Evolutionary conservation across 2,797 vertebrate genomes (phyloP).

Genomic region (Delichon dasypus): DNA sequence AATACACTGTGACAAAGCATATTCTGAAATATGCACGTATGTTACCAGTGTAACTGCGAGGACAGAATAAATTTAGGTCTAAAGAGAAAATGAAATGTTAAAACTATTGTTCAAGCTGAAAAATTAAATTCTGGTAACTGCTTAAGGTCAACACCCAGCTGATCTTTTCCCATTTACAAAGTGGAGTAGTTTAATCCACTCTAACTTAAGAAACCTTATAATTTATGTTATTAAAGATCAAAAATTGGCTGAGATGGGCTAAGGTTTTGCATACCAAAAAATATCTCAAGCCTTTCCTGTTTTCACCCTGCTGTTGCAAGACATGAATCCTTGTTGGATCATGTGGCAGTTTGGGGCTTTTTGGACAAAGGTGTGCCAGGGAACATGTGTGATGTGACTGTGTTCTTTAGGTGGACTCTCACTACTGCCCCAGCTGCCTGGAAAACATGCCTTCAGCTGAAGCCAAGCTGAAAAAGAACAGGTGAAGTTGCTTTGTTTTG

Average conservation of each 20-base stretch:
- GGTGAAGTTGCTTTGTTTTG: constrained; percentile 73
- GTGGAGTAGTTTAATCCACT: background rate
- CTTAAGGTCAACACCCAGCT: background rate
- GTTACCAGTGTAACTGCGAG: background rate
- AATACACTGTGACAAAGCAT: background rate
- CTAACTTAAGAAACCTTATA: background rate
- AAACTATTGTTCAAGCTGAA: background rate
- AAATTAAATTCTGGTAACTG: background rate
- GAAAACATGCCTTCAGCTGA: constrained; percentile 99
- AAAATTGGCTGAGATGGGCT: background rate
- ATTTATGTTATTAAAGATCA: background rate
- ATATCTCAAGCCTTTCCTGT: background rate
- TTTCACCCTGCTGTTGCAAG: background rate
- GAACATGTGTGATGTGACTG: background rate
- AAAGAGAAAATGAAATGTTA: background rate
- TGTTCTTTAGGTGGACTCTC: constrained; percentile 90
- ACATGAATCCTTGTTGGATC: background rate
- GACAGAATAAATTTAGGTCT: background rate
- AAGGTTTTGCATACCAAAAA: background rate
- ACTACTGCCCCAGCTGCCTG: constrained; percentile 98
- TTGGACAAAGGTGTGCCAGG: background rate
- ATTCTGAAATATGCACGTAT: background rate
- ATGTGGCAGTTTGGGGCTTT: background rate
- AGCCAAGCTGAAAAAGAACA: constrained; percentile 98
- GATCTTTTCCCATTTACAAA: background rate